These are phyloP conservation scores for Lagenorhynchus albirostris DNA, from an alignment of 2,113 vertebrate species.

Conservation along the genomic window DNA sequence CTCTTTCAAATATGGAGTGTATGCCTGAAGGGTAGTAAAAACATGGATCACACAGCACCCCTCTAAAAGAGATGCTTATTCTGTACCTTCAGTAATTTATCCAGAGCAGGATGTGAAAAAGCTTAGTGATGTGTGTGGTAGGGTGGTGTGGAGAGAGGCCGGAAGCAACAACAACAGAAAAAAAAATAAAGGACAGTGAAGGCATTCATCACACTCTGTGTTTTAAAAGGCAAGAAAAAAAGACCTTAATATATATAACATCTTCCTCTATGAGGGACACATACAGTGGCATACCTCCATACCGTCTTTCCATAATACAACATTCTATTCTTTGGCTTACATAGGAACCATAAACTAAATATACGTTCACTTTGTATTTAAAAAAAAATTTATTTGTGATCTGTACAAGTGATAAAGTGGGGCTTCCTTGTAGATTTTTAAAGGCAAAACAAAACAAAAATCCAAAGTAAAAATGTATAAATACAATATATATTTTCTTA, in stretches of 20 bases:
- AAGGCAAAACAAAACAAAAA: constrained; percentile 79
- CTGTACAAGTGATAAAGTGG: constrained; percentile 89
- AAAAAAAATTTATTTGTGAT: constrained; percentile 93
- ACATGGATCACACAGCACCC: background rate
- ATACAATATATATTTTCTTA: constrained; percentile 94
- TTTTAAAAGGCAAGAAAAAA: constrained; percentile 2
- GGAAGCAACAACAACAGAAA: constrained; percentile 8
- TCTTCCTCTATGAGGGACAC: background rate
- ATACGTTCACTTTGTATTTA: constrained; percentile 53
- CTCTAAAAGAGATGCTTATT: constrained; percentile 11
- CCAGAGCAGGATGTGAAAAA: background rate
- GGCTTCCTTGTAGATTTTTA: constrained; percentile 82
- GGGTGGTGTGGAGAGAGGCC: background rate
- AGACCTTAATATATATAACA: background rate
- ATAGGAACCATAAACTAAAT: constrained; percentile 2
- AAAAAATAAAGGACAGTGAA: background rate
- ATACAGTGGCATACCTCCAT: background rate
- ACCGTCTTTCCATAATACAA: constrained; percentile 13
- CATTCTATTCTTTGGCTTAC: constrained; percentile 11
- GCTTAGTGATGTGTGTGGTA: background rate
- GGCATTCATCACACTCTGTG: background rate
- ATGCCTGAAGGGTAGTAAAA: background rate
- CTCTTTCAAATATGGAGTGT: background rate
- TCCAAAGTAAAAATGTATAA: constrained; percentile 91
- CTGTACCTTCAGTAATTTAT: background rate